Percentiles rank a stretch among this genome's conserved stretches.
phyloP scores from a whole-genome alignment of 2,113 vertebrate genomes.

The chimpanzee (Pan troglodytes) region NHGRI_mPanTro3-v2.1_pri NC_072413.2:74819001-74819500 shows the following conservation, averaged over 20 bases:
- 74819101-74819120: accelerated
- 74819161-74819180: not conserved
- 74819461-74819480: too few relatives aligned
- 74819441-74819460: too few relatives aligned
- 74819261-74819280: too few relatives aligned
- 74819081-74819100: too few relatives aligned
- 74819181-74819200: not conserved
- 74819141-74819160: not conserved
- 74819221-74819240: not conserved
- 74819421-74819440: too few relatives aligned
- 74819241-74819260: too few relatives aligned
- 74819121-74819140: not conserved
- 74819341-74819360: too few relatives aligned
- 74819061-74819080: not conserved
- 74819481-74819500: too few relatives aligned
- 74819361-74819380: not conserved
- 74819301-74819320: accelerated
- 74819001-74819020: not conserved
- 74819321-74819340: too few relatives aligned
- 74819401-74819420: too few relatives aligned
- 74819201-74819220: not conserved
- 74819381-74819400: too few relatives aligned
- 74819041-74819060: not conserved
- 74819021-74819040: not conserved
- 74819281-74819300: not conserved